Conservation (phyloP, 2,113 vertebrate species). For the Oenanthe melanoleuca region DNA sequence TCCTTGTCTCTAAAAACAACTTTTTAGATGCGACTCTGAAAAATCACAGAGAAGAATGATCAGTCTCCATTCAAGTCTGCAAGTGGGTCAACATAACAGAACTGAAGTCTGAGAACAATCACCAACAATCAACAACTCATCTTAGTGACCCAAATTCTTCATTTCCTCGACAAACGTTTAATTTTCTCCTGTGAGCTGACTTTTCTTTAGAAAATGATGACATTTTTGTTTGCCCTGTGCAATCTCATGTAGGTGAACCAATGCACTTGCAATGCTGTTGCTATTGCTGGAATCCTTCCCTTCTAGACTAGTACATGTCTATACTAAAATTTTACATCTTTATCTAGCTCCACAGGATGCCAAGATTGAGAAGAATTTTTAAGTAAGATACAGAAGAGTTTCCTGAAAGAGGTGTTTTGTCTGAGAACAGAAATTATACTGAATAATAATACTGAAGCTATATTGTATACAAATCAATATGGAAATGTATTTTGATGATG, state of each 20-base stretch:
- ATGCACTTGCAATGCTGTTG: not conserved
- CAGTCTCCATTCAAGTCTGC: not conserved
- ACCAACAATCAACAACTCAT: not conserved
- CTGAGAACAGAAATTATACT: not conserved
- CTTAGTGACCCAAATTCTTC: not conserved
- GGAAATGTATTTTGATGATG: not conserved
- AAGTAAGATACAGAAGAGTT: not conserved
- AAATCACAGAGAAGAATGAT: not conserved
- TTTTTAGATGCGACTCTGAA: not conserved
- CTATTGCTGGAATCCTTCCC: not conserved
- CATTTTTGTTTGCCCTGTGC: not conserved
- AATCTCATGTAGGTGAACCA: not conserved
- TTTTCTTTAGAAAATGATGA: not conserved
- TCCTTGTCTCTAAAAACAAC: not conserved
- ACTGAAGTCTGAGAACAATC: not conserved
- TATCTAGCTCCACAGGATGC: not conserved
- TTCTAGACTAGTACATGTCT: not conserved
- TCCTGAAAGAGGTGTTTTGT: not conserved
- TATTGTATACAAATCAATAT: not conserved
- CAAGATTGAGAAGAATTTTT: not conserved
- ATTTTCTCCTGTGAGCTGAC: constrained; percentile 1
- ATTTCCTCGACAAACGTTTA: constrained; percentile 4
- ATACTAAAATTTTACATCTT: not conserved
- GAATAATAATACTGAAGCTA: not conserved
- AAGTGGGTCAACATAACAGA: not conserved